phyloP scores from a whole-genome alignment of 2,888 invertebrate species.

The Palloptera scutellata region DNA sequence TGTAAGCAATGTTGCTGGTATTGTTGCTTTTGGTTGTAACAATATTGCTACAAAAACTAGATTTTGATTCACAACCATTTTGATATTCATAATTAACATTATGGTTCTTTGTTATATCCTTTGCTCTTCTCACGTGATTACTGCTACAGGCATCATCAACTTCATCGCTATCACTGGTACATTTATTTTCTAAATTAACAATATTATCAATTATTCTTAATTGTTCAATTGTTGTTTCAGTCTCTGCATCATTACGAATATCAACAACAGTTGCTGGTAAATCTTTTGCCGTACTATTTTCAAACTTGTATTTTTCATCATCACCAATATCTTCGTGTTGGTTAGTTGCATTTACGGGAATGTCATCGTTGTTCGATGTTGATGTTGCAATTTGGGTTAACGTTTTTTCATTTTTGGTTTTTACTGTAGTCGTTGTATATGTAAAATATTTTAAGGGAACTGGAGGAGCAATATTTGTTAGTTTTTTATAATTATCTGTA shows the following conservation, averaged over 20 bases:
- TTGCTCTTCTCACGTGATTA: background rate
- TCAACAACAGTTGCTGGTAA: constrained; percentile 11
- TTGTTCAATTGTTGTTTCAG: background rate
- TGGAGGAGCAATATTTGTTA: constrained; percentile 1
- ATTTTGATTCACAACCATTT: no score
- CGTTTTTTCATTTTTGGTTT: no score
- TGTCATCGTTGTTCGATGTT: no score
- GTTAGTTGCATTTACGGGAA: no score
- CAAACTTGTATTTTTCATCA: no score
- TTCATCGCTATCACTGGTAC: constrained; percentile 7
- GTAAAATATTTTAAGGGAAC: constrained; percentile 3
- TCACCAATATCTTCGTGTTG: background rate
- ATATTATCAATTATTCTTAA: background rate
- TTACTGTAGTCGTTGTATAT: background rate
- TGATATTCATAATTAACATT: no score
- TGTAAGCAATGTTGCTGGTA: background rate
- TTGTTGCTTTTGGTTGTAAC: no score
- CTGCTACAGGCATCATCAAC: background rate
- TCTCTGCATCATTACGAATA: constrained; percentile 1
- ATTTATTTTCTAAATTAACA: constrained; percentile 14
- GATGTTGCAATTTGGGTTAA: no score
- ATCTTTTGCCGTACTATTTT: no score
- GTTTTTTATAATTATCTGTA: constrained; percentile 4
- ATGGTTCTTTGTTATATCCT: background rate
- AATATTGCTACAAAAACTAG: no score